These are phyloP conservation scores for Sarcoramphus papa DNA, from an alignment of 2,797 vertebrate genomes.

Conservation along the genomic window DNA sequence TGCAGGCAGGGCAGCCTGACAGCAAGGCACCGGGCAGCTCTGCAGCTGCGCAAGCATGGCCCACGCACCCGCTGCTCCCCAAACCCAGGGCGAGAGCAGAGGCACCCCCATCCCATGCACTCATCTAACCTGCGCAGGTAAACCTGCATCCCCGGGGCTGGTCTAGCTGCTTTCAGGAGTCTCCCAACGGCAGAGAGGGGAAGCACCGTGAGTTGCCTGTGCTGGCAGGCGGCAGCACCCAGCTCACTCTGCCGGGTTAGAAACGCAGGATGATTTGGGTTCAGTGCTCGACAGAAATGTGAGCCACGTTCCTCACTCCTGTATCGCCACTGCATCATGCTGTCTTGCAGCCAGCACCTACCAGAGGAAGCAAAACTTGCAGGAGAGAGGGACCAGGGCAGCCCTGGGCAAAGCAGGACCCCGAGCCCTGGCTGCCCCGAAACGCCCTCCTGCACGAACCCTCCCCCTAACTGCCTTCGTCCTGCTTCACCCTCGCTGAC, in stretches of 20 bases:
- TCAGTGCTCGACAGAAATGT: neutral
- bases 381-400: neutral
- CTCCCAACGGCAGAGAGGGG: neutral
- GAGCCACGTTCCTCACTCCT: fast-evolving
- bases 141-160: neutral
- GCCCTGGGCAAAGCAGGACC: neutral
- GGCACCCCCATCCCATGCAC: neutral
- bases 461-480: neutral
- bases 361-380: neutral
- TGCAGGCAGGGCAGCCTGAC: neutral
- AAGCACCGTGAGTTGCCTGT: neutral
- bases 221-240: neutral
- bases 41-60: neutral
- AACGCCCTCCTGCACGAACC: neutral
- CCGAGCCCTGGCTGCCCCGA: fast-evolving
- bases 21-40: neutral
- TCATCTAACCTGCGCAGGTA: neutral
- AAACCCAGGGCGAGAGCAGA: neutral
- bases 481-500: neutral
- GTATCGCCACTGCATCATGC: fast-evolving
- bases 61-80: neutral
- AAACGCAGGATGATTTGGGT: fast-evolving
- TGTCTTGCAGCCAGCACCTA: neutral
- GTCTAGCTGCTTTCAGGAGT: neutral
- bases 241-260: neutral